phyloP scores from a whole-genome alignment of 2,113 vertebrate genomes.

The Aviceda subcristata region DNA sequence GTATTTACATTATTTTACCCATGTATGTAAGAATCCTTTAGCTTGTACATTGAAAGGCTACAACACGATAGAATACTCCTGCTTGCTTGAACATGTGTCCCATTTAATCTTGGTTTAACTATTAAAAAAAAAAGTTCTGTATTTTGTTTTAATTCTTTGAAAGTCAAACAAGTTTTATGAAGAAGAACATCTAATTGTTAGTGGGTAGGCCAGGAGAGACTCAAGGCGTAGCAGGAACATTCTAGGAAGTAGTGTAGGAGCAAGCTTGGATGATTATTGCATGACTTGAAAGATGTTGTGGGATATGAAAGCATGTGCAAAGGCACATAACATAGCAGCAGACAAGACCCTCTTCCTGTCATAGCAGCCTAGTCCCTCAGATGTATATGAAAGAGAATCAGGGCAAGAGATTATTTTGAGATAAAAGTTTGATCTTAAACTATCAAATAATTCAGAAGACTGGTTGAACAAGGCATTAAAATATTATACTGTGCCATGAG shows the following conservation, averaged over 20 bases:
- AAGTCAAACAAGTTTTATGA: background rate
- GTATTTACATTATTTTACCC: background rate
- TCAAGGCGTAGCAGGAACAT: background rate
- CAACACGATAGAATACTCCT: background rate
- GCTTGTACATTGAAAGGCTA: background rate
- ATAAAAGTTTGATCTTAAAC: background rate
- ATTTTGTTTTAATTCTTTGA: background rate
- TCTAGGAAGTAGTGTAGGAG: background rate
- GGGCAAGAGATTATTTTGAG: background rate
- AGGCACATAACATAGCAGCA: background rate
- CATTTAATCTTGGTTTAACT: background rate
- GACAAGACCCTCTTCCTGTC: background rate
- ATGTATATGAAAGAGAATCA: background rate
- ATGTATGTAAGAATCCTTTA: background rate
- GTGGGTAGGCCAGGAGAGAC: background rate
- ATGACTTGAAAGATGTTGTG: background rate
- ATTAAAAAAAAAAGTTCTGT: background rate
- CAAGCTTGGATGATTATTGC: background rate
- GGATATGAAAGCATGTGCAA: background rate
- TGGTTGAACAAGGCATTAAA: background rate
- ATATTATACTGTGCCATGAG: background rate
- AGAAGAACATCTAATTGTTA: background rate
- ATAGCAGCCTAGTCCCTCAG: background rate
- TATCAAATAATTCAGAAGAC: background rate
- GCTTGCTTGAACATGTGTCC: background rate